Evolutionary conservation across 2,888 invertebrate genomes (phyloP).

Genomic region (Tenthredo scrophulariae): DNA sequence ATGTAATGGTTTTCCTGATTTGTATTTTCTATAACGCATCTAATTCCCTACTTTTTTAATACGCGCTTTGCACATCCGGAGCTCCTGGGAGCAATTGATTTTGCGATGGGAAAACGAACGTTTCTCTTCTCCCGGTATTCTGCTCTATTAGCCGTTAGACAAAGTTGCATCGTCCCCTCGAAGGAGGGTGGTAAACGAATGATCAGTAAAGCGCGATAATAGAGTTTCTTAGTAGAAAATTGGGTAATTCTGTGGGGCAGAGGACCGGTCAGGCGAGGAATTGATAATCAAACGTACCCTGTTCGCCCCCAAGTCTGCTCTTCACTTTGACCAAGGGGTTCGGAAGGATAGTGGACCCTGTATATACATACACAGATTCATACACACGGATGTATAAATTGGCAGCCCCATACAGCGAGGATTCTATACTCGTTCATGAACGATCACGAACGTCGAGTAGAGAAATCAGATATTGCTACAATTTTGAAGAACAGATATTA

Average conservation of each 20-base stretch:
- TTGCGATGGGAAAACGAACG: slow-evolving; percentile 12
- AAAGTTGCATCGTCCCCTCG: slow-evolving; percentile 26
- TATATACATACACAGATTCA: background rate
- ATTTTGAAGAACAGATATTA: background rate
- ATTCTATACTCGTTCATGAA: background rate
- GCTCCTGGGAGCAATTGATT: background rate
- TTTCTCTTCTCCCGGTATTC: background rate
- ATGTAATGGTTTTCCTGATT: background rate
- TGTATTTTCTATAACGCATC: background rate
- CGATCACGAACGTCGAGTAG: background rate
- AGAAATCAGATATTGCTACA: background rate
- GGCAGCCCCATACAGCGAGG: background rate
- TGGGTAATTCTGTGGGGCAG: slow-evolving; percentile 56
- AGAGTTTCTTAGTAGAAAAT: slow-evolving; percentile 65
- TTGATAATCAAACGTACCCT: slow-evolving; percentile 66
- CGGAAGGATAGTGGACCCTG: slow-evolving; percentile 21
- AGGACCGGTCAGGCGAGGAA: slow-evolving; percentile 64
- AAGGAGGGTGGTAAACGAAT: slow-evolving; percentile 51
- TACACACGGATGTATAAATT: background rate
- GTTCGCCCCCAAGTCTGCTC: slow-evolving; percentile 26
- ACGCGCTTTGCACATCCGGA: background rate
- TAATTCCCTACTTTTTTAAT: background rate
- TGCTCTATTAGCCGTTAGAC: slow-evolving; percentile 50
- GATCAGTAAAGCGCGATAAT: slow-evolving; percentile 60
- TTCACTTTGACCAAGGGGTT: slow-evolving; percentile 32